A percentile compares a stretch with the other conserved stretches of the same genome.
phyloP scores from a whole-genome alignment of 2,797 vertebrate genomes.

The Catostomus latipinnis region DNA sequence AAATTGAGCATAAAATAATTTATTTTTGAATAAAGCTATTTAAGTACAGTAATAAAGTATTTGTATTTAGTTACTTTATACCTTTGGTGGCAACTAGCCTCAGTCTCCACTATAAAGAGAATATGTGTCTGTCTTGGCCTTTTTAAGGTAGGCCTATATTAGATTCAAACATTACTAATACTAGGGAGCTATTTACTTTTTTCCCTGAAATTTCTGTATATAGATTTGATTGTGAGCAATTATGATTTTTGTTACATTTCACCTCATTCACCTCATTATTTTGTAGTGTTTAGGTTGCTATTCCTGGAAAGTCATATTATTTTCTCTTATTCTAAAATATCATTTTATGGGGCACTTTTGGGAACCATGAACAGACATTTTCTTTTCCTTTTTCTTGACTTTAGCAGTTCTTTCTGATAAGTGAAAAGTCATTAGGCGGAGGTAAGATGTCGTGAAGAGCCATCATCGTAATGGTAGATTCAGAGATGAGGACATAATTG shows the following conservation, averaged over 20 bases:
- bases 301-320: constrained; percentile 27
- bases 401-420: constrained; percentile 50
- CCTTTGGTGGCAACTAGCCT: too few relatives aligned
- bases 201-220: neutral
- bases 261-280: neutral
- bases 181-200: constrained; percentile 3
- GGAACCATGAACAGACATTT: constrained; percentile 41
- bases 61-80: too few relatives aligned
- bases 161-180: neutral
- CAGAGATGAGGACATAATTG: constrained; percentile 54
- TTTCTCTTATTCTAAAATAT: constrained; percentile 17
- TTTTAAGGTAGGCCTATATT: constrained; percentile 42
- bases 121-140: constrained; percentile 23
- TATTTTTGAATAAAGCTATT: too few relatives aligned
- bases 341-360: constrained; percentile 31
- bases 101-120: neutral
- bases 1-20: too few relatives aligned
- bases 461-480: constrained; percentile 56
- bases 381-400: constrained; percentile 43
- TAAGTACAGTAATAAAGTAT: too few relatives aligned
- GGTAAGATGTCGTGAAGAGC: constrained; percentile 55
- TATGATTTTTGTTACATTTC: constrained; percentile 31
- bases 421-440: constrained; percentile 51
- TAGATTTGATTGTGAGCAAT: constrained; percentile 40
- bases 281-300: constrained; percentile 31